These are phyloP conservation scores for Mormyrus hasselquistii DNA, from an alignment of 2,797 vertebrate species.

Conservation along the genomic window DNA sequence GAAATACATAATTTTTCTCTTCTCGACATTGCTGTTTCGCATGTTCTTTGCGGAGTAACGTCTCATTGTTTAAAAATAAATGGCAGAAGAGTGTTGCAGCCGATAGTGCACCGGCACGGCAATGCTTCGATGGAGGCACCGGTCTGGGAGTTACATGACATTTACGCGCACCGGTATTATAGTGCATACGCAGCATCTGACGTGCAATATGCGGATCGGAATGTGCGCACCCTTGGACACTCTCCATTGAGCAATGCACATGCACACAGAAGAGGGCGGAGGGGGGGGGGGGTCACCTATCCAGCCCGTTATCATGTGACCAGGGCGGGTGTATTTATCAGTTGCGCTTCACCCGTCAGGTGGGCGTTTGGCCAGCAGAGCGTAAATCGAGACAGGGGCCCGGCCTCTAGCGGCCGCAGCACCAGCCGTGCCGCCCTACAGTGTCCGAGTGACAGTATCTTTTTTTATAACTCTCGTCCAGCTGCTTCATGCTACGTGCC, in stretches of 20 bases:
- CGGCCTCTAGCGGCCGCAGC: not conserved
- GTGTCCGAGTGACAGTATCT: not conserved
- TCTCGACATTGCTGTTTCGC: constrained; percentile 1
- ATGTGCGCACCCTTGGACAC: not conserved
- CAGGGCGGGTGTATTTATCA: not conserved
- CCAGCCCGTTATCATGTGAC: not conserved
- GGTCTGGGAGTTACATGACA: not conserved
- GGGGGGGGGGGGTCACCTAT: not conserved
- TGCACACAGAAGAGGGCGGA: not conserved
- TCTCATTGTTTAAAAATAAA: not conserved
- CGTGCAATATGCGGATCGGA: not conserved
- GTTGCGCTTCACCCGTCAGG: not conserved
- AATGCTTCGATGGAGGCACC: not conserved
- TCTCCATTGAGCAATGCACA: not conserved
- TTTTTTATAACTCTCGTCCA: not conserved
- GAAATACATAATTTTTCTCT: not conserved
- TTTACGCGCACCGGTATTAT: not conserved
- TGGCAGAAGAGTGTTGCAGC: not conserved
- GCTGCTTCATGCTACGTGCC: not conserved
- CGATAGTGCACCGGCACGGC: not conserved
- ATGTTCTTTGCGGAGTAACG: not conserved
- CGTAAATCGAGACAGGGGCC: not conserved
- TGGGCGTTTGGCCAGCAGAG: not conserved
- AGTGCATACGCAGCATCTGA: not conserved
- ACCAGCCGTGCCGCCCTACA: not conserved